These are phyloP conservation scores for Dysidea cf. avara DNA, from an alignment of 37 sponge, comb jelly and placozoan species.

Conservation along the genomic window DNA sequence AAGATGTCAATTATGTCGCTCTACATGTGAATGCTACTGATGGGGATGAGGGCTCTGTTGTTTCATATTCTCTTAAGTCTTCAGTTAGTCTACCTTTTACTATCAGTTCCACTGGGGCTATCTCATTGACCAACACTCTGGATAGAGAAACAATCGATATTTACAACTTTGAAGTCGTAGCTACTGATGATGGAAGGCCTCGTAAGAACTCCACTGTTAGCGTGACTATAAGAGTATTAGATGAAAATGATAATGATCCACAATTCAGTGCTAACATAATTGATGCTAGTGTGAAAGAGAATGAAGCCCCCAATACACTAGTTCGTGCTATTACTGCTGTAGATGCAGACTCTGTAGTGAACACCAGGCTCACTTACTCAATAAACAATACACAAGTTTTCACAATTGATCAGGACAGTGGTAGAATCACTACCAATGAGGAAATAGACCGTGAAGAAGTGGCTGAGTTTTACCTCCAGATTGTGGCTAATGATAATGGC, in stretches of 20 bases:
- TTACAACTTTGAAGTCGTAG: conserved; percentile 33
- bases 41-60: conserved; percentile 26
- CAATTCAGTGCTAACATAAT: not conserved
- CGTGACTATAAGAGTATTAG: conserved; percentile 25
- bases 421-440: no score
- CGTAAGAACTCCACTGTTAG: conserved; percentile 4
- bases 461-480: no score
- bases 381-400: no score
- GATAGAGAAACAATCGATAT: conserved; percentile 30
- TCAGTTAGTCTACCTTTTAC: conserved; percentile 20
- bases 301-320: not conserved
- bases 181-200: conserved; percentile 53
- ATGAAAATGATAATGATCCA: conserved; percentile 66
- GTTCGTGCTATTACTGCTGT: no score
- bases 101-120: conserved; percentile 17
- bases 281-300: conserved; percentile 26
- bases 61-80: conserved; percentile 16
- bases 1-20: not conserved
- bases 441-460: no score
- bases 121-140: conserved; percentile 1
- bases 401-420: no score
- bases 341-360: no score
- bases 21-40: conserved; percentile 50
- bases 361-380: no score
- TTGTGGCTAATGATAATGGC: no score